phyloP scores from a whole-genome alignment of 1,140 invertebrate species.

The Leptinotarsa texana region DNA sequence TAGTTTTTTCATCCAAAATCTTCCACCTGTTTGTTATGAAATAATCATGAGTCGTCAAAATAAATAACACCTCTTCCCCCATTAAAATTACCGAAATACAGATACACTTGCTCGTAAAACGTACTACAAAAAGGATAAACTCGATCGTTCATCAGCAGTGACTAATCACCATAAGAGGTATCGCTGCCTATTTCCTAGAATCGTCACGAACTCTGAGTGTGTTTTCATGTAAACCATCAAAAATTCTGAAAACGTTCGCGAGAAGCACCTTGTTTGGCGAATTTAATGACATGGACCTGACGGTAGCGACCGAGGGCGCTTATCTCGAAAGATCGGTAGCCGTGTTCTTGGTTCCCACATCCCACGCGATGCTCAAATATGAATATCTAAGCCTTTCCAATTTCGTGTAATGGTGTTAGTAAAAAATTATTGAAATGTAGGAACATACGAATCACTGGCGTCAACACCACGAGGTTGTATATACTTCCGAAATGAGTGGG shows the following conservation, averaged over 20 bases:
- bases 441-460: neutral
- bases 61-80: too few species aligned
- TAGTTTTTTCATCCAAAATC: too few species aligned
- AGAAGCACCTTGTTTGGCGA: slow-evolving; percentile 35
- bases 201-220: neutral
- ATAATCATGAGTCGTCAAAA: too few species aligned
- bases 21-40: too few species aligned
- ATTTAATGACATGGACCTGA: slow-evolving; percentile 32
- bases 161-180: neutral
- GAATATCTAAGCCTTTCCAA: slow-evolving; percentile 39
- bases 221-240: slow-evolving; percentile 16
- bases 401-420: slow-evolving; percentile 41
- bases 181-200: neutral
- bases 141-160: neutral
- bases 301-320: slow-evolving; percentile 28
- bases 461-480: neutral
- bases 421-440: slow-evolving; percentile 23
- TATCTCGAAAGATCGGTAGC: slow-evolving; percentile 40
- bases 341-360: slow-evolving; percentile 40
- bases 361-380: slow-evolving; percentile 33
- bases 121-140: too few species aligned
- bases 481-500: too few species aligned
- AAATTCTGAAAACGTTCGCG: slow-evolving; percentile 32
- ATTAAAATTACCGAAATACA: too few species aligned
- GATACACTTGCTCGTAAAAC: too few species aligned